A percentile compares a stretch with the other conserved stretches of the same genome.
Evolutionary conservation across 2,888 invertebrate species (phyloP).

Genomic region (Lumbricus terrestris): DNA sequence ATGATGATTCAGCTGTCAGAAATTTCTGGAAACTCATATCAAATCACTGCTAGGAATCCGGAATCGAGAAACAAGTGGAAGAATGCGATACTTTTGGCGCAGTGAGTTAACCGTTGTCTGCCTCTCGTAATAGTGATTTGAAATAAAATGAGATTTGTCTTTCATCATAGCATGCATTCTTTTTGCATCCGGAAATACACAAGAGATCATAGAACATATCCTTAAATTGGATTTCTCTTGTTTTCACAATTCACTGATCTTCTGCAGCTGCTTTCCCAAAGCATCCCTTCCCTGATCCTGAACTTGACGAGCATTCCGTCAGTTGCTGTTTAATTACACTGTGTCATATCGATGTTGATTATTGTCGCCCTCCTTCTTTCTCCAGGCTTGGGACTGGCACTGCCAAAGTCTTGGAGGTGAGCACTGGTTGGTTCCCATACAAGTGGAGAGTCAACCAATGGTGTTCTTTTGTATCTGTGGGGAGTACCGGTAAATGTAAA

Average conservation of each 20-base stretch:
- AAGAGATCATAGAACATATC: no score
- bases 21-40: not conserved
- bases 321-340: no score
- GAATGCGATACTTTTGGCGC: slow-evolving; percentile 83
- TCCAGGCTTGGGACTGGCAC: no score
- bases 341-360: no score
- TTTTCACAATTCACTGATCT: no score
- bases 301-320: no score
- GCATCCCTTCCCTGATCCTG: no score
- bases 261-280: no score
- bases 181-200: not conserved
- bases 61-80: slow-evolving; percentile 88
- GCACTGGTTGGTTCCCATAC: not conserved
- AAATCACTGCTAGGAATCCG: slow-evolving; percentile 79
- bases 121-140: no score
- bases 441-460: not conserved
- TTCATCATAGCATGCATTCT: not conserved
- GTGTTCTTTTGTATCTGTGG: not conserved
- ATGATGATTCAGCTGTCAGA: not conserved
- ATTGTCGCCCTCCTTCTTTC: no score
- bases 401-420: not conserved
- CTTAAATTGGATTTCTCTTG: no score
- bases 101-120: slow-evolving; percentile 65
- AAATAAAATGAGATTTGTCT: not conserved
- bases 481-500: no score